Evolutionary conservation across 2,797 vertebrate species (phyloP).

Genomic region (Pseudochirops corinnae): DNA sequence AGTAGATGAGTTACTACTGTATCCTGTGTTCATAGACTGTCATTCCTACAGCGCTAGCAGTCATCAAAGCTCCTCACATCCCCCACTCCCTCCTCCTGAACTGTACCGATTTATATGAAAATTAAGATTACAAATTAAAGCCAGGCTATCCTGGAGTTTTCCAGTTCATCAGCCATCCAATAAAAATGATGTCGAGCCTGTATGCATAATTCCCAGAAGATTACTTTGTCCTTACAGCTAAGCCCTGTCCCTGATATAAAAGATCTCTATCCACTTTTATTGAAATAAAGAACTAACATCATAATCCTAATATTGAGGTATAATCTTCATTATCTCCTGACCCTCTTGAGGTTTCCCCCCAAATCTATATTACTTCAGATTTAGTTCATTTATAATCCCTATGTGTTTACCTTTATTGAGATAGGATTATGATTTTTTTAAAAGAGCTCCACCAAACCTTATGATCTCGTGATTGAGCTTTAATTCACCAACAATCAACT

Average conservation of each 20-base stretch:
- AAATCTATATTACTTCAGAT: constrained; percentile 86
- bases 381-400: constrained; percentile 89
- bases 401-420: constrained; percentile 89
- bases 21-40: constrained; percentile 72
- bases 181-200: constrained; percentile 89
- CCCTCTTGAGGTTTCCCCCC: constrained; percentile 84
- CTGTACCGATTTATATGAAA: constrained; percentile 89
- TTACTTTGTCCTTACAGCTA: constrained; percentile 90
- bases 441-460: constrained; percentile 75
- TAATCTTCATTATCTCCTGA: constrained; percentile 90
- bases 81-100: constrained; percentile 78
- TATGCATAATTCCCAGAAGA: constrained; percentile 90
- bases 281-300: constrained; percentile 91
- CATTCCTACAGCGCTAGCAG: constrained; percentile 80
- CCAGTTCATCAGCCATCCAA: constrained; percentile 90
- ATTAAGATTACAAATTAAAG: constrained; percentile 92
- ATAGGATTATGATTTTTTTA: constrained; percentile 88
- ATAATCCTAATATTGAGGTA: constrained; percentile 90
- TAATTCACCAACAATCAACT: constrained; percentile 73
- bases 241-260: constrained; percentile 90
- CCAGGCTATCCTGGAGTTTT: constrained; percentile 87
- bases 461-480: constrained; percentile 77
- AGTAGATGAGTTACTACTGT: constrained; percentile 79
- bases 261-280: constrained; percentile 91
- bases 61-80: constrained; percentile 73